A percentile compares a stretch with the other conserved stretches of the same genome.
These are phyloP conservation scores for Drosophila nr. perissopoda DNA, from an alignment of 2,888 invertebrate genomes.

Conservation along the genomic window DNA sequence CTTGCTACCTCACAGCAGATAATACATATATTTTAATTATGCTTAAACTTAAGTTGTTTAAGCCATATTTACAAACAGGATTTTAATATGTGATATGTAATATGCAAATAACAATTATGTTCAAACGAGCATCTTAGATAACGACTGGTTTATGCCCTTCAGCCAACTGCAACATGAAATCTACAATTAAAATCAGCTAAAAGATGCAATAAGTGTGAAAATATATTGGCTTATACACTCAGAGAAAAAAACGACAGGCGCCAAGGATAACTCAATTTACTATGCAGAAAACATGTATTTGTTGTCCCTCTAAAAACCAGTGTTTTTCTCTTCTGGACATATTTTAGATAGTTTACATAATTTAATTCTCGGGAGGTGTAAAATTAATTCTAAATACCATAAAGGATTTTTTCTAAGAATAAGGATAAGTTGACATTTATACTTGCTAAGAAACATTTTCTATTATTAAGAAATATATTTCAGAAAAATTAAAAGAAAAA, in stretches of 20 bases:
- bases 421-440: background rate
- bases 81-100: background rate
- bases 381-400: background rate
- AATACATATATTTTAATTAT: background rate
- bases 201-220: conserved; percentile 3
- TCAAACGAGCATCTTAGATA: background rate
- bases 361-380: background rate
- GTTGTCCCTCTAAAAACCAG: too few species aligned
- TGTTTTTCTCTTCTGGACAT: background rate
- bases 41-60: background rate
- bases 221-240: conserved; percentile 8
- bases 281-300: too few species aligned
- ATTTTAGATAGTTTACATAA: background rate
- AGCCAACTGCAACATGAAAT: conserved; percentile 10
- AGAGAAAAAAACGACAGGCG: background rate
- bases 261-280: background rate
- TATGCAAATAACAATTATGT: background rate
- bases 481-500: background rate
- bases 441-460: background rate
- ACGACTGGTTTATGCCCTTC: background rate
- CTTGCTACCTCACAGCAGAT: background rate
- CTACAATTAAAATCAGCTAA: conserved; percentile 30
- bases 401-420: background rate
- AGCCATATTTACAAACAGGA: background rate
- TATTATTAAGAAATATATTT: background rate